Base-by-base conservation (phyloP, 30 jellyfish, hydroid and myxozoan genomes). In the Chrysaora quinquecirrha region DNA sequence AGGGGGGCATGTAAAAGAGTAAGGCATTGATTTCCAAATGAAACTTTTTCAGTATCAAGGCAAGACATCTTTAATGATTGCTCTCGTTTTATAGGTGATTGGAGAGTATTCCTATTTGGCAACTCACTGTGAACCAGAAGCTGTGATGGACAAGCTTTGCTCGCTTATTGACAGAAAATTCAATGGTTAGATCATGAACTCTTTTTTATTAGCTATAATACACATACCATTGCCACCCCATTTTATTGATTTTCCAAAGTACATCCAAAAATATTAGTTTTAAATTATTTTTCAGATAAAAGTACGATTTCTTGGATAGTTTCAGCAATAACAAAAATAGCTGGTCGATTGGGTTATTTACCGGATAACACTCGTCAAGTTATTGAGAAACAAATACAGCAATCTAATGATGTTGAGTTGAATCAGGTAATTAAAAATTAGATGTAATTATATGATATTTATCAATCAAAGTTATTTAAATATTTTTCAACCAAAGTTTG, bases 81-180 rank as follows among this genome's bases (percentile, higher is more conserved):
- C 9, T 6, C 72, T 60, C n/a, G 33, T 10, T 12, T 6, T n/a
- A 20, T 60, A 85, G 95, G 95, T 90, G n/a, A 73, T 90, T 32
- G 97, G 97, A 0, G 96, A 90, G 71, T 90, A 84, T 56, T 66
- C 92, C 22, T 67, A 78, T 54, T 72, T 76, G 12, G 76, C 83
- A 0, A 74, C 58, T 21, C 84, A 71, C 75, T 84, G 85, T 34
- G 83, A 76, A 33, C 78, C 89, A 1, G 93, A 84, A 46, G 96
- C 78, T 34, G 90, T 90, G 10, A 34, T 84, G 75, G 96, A 83
- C 12, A 77, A 78, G 46, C 90, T 90, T 69, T 83, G 84, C 73
- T n/a, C 61, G 11, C 64, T 90, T 56, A 56, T 90, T 1, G 56
- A 64, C 25, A 68, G 90, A 35, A 63, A 73, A 49, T 35, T 35